These are phyloP conservation scores for roundworm (Caenorhabditis elegans) DNA, from an alignment of 1,140 invertebrate species.

Conservation along the genomic window WBcel235 BX284604.4:7592001-7592500, in stretches of 20 bases:
- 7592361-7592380: background rate
- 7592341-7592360: background rate
- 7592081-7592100: background rate
- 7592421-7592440: background rate
- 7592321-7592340: slow-evolving; percentile 40
- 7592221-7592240: background rate
- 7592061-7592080: background rate
- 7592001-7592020: slow-evolving; percentile 31
- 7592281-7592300: slow-evolving; percentile 45
- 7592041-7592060: slow-evolving; percentile 31
- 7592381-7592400: background rate
- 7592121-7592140: background rate
- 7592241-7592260: background rate
- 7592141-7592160: background rate
- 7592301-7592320: slow-evolving; percentile 43
- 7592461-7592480: background rate
- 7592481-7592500: background rate
- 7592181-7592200: background rate
- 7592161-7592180: slow-evolving; percentile 2
- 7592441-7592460: slow-evolving; percentile 4
- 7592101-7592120: background rate
- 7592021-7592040: slow-evolving; percentile 27
- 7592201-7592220: background rate
- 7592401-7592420: background rate
- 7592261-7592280: background rate